A percentile compares a stretch with the other conserved stretches of the same genome.
Conservation (phyloP, 1,140 invertebrate species). For the Magallana ariakensis region DNA sequence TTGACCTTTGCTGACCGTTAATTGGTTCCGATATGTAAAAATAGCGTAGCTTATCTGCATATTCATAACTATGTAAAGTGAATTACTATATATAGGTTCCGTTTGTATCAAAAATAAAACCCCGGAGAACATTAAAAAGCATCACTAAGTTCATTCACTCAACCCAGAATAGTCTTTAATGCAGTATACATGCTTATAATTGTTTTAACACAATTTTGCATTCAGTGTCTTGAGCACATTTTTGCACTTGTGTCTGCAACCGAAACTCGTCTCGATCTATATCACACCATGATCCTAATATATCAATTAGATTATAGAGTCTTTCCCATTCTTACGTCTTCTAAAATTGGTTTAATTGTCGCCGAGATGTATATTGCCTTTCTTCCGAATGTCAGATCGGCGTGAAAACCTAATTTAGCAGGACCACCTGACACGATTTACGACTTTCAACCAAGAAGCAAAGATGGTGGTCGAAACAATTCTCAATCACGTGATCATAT, state of each 20-base stretch:
- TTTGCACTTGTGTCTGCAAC: not conserved
- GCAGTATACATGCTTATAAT: too few species aligned
- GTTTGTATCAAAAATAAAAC: too few species aligned
- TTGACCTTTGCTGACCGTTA: too few species aligned
- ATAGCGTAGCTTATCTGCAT: too few species aligned
- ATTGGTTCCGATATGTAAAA: too few species aligned
- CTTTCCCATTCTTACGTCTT: not conserved
- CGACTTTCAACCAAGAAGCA: conserved; percentile 5
- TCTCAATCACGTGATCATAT: not conserved
- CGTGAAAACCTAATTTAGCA: conserved; percentile 28
- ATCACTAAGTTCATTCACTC: too few species aligned
- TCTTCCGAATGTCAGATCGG: conserved; percentile 22
- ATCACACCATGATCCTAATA: conserved; percentile 17
- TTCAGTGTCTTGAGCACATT: too few species aligned
- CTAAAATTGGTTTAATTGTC: conserved; percentile 34
- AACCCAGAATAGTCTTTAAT: too few species aligned
- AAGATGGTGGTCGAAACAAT: not conserved
- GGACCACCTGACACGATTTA: conserved; percentile 28
- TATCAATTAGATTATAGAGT: conserved; percentile 1
- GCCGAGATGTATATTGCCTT: conserved; percentile 28
- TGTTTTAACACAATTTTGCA: too few species aligned
- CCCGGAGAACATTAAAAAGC: too few species aligned
- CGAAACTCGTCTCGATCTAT: not conserved
- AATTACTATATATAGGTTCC: too few species aligned
- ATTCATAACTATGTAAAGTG: too few species aligned